Evolutionary conservation across 2,797 vertebrate species (phyloP), one percentile per base, ranked within the genome.

Genomic region (Hypotaenidia philippensis): DNA sequence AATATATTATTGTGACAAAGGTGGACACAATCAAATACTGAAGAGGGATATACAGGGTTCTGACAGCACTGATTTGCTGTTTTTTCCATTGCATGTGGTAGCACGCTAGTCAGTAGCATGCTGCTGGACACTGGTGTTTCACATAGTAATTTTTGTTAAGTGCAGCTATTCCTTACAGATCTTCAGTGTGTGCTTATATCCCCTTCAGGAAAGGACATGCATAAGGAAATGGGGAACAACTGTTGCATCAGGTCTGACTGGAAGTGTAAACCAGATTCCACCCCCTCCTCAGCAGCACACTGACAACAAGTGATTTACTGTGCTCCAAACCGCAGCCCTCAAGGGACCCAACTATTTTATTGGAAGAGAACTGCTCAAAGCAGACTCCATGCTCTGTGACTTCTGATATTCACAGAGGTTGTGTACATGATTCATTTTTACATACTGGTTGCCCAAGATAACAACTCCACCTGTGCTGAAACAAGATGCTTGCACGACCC

Each of bases 331-430:
- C 36, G 69, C 79, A 81, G 53, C 36, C 52, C 85, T 70, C 17
- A 36, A 77, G 61, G 44, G 55, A 36, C 22, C 56, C 23, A 10
- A 7, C 22, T 34, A 17, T 14, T 66, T 26, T 6, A 63, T 2
- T 29, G 50, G 23, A 63, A 69, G 18, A 53, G 44, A 76, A 11
- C 12, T 44, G 36, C 65, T 76, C 5, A 1, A 53, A 83, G 55
- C 10, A 60, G 64, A 34, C 65, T 64, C 45, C 21, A 1, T 41
- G 49, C 53, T 38, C n/a, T n/a, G 17, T 16, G 21, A 64, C 3
- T 40, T 2, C 5, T 0, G 3, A 34, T 31, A 60, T 6, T 29
- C 56, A 57, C 56, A 44, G 59, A 36, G 61, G 2, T 1, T 31
- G 53, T 49, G 55, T 7, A 45, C 23, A 8, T 2, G 14, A 52